These are phyloP conservation scores for Plutella xylostella DNA, from an alignment of 2,888 invertebrate genomes.

Conservation along the genomic window DNA sequence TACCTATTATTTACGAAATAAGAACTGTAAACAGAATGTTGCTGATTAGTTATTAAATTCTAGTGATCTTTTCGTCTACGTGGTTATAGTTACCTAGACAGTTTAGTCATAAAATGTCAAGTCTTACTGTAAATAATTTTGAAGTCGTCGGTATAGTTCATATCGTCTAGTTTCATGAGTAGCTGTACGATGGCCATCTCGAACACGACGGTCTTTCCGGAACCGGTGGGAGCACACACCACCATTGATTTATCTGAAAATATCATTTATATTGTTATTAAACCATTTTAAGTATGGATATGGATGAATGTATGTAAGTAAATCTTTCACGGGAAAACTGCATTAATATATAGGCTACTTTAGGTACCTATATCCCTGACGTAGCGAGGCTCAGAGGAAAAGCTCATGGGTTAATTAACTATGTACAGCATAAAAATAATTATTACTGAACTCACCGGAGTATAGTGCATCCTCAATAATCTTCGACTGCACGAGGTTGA, in stretches of 20 bases:
- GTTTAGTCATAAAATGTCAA: too few relatives aligned
- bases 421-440: not conserved
- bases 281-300: not conserved
- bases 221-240: conserved; percentile 84
- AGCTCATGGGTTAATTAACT: not conserved
- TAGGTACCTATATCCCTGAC: too few relatives aligned
- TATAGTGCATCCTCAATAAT: conserved; percentile 76
- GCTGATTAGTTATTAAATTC: too few relatives aligned
- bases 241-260: conserved; percentile 75
- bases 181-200: conserved; percentile 81
- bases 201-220: conserved; percentile 86
- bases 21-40: too few relatives aligned
- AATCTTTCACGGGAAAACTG: too few relatives aligned
- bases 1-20: too few relatives aligned
- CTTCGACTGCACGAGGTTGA: conserved; percentile 80
- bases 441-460: conserved; percentile 57
- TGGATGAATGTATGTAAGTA: not conserved
- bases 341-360: too few relatives aligned
- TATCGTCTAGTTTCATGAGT: conserved; percentile 64
- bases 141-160: conserved; percentile 47
- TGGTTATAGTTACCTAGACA: too few relatives aligned
- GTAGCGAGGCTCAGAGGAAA: not conserved
- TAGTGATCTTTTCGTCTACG: too few relatives aligned
- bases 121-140: conserved; percentile 77
- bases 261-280: not conserved